Percentiles rank a stretch among this genome's conserved stretches.
phyloP scores from a whole-genome alignment of 2,888 invertebrate genomes.

The Dusona sp. region DNA sequence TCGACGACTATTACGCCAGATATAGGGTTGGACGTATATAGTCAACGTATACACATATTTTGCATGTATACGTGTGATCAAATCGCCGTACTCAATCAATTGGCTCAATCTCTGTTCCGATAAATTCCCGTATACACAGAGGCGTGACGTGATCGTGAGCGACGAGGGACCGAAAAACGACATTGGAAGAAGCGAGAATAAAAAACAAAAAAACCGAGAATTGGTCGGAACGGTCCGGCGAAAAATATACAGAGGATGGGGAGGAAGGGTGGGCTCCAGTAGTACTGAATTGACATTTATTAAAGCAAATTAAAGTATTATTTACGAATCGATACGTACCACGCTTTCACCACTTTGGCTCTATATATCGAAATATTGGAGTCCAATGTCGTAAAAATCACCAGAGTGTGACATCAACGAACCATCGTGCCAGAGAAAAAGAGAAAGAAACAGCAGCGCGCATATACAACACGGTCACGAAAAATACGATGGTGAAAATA shows the following conservation, averaged over 20 bases:
- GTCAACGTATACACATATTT: background rate
- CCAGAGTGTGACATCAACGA: conserved; percentile 21
- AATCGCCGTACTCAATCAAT: conserved; percentile 66
- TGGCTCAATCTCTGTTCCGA: conserved; percentile 65
- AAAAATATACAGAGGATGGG: background rate
- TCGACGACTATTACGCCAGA: conserved; percentile 15
- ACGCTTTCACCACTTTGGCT: conserved; percentile 3
- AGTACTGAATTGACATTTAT: conserved; percentile 52
- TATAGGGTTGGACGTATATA: background rate
- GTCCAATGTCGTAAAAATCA: conserved; percentile 46
- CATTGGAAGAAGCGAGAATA: conserved; percentile 27
- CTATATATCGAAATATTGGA: conserved; percentile 44
- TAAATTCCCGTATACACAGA: conserved; percentile 60
- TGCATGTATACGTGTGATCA: conserved; percentile 31
- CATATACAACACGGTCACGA: background rate
- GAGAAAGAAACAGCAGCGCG: background rate
- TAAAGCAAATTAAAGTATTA: conserved; percentile 64
- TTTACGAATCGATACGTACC: conserved; percentile 50
- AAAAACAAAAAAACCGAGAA: conserved; percentile 18
- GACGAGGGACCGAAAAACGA: conserved; percentile 48
- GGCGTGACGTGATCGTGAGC: conserved; percentile 54
- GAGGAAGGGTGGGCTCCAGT: conserved; percentile 11
- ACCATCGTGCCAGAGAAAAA: background rate
- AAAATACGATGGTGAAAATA: conserved; percentile 16
- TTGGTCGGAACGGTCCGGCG: conserved; percentile 27